Evolutionary conservation across 2,113 vertebrate genomes (phyloP).

Genomic region (Girardinichthys multiradiatus): DNA sequence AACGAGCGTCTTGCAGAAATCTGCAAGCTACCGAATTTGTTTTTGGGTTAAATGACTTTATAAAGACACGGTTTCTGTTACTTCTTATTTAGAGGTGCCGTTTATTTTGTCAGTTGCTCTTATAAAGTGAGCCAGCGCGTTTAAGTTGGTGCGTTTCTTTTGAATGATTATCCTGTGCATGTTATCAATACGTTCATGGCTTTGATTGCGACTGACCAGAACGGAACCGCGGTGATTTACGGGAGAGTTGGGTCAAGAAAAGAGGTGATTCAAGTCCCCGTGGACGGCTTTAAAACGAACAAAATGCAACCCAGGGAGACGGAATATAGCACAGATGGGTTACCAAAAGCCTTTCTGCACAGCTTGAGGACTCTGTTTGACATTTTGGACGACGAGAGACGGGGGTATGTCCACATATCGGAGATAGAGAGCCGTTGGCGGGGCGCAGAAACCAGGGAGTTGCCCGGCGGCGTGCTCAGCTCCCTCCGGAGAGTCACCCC

Average conservation of each 20-base stretch:
- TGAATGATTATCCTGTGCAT: constrained; percentile 9
- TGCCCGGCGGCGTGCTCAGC: constrained; percentile 88
- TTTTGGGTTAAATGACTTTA: neutral
- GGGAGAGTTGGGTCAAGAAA: constrained; percentile 51
- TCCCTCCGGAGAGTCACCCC: constrained; percentile 87
- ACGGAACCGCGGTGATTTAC: constrained; percentile 52
- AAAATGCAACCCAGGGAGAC: constrained; percentile 70
- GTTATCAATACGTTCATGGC: constrained; percentile 70
- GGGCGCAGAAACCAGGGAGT: constrained; percentile 84
- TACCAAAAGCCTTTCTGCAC: constrained; percentile 90
- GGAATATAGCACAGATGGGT: constrained; percentile 80
- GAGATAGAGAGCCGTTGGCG: constrained; percentile 97
- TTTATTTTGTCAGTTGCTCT: neutral
- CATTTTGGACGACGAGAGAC: constrained; percentile 89
- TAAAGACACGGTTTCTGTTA: neutral
- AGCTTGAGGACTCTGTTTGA: constrained; percentile 94
- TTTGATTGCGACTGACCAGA: constrained; percentile 72
- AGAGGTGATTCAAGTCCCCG: constrained; percentile 34
- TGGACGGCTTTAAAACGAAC: constrained; percentile 16
- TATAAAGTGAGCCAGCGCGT: neutral
- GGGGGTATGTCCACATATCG: constrained; percentile 90
- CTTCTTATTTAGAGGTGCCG: neutral
- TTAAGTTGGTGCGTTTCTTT: constrained; percentile 1
- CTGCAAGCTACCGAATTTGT: neutral
- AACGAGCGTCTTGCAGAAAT: neutral